Evolutionary conservation across 2,888 invertebrate genomes (phyloP), one percentile per base, ranked within the genome.

Genomic region (Agrypnus murinus): DNA sequence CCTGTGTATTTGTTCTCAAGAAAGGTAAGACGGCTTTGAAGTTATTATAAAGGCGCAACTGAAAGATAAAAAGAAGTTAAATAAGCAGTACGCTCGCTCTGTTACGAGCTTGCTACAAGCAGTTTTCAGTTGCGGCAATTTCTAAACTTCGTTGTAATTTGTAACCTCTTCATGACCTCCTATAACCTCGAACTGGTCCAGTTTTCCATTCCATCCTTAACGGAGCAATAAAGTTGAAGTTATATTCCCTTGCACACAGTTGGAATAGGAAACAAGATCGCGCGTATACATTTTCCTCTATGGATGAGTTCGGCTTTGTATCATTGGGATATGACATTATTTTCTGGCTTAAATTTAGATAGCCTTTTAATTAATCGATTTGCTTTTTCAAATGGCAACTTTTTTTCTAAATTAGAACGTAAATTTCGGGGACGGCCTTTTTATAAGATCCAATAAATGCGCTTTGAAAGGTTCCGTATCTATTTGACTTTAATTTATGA

Each of bases 1-100:
- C 96, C 74, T 96, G 96, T 88, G 93, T 94, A 82, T 94, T 94
- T 86, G 95, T 95, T 78, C 90, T 92, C 84, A 95, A 94, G 87
- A 95, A 95, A 90, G 96, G 96, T 96, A 86, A 87, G 62, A 48
- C 19, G 1, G 48, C 25, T 31, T 50, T 50, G 10, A 31, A 19
- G 14, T 19, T 46, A 46, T 46, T 32, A 31, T 19, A 9, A 12
- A 31, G 8, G 31, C 46, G 25, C 25, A 25, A 25, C 25, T 25
- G 25, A 25, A 25, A 25, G 25, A 7, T 9, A 31, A 32, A 55
- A 55, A 31, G 32, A 12, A 32, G 14, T 34, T 14, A 38, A 55
- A 55, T 36, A 14, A 55, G 15, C 25, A 25, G 25, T 25, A 5
- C 25, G 25, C 25, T 25, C 25, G 25, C 10, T 50, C 10, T 31